Evolutionary conservation across 2,113 vertebrate species (phyloP).

Genomic region (Diadophis punctatus): DNA sequence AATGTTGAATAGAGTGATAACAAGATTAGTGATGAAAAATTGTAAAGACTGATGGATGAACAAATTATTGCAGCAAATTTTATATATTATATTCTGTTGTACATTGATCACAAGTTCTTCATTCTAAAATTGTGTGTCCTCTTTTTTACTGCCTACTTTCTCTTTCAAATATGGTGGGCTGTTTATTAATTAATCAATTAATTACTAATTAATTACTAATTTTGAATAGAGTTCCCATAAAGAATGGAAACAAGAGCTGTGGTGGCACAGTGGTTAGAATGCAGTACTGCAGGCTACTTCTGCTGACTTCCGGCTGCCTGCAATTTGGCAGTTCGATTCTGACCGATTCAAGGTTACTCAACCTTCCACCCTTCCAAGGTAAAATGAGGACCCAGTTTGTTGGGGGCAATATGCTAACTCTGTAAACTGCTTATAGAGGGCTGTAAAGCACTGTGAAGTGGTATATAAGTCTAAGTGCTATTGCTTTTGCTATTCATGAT

Average conservation of each 20-base stretch:
- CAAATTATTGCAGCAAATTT: neutral
- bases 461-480: no score
- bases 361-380: no score
- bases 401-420: no score
- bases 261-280: no score
- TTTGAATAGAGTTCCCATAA: neutral
- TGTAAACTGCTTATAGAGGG: no score
- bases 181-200: neutral
- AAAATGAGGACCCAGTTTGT: no score
- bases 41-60: neutral
- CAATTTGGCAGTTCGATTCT: no score
- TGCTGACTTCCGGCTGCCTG: no score
- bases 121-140: neutral
- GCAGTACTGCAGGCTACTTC: no score
- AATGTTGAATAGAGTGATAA: neutral
- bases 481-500: neutral
- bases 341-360: no score
- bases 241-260: neutral
- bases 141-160: neutral
- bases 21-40: neutral
- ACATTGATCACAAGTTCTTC: neutral
- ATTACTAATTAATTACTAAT: no score
- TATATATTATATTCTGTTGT: neutral
- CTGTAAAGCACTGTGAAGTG: no score
- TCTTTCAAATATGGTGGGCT: neutral